Percentiles rank a stretch among this genome's conserved stretches.
Conservation (phyloP, 1,140 invertebrate species). For the Cardiocondyla obscurior region DNA sequence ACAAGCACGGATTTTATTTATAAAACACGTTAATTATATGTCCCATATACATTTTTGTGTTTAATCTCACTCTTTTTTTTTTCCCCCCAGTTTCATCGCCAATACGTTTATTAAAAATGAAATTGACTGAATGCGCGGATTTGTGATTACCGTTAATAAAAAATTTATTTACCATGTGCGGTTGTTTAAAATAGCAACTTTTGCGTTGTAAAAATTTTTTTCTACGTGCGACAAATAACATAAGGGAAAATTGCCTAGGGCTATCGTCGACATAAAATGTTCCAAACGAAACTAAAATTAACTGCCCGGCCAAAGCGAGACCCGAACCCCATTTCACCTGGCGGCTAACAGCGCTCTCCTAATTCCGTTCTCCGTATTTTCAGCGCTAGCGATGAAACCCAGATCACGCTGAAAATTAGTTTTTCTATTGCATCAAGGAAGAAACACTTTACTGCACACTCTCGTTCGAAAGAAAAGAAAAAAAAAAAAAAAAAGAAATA, state of each 20-base stretch:
- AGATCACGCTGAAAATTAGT: conserved; percentile 57
- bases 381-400: conserved; percentile 50
- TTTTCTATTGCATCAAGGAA: conserved; percentile 49
- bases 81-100: background rate
- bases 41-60: background rate
- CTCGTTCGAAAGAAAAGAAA: background rate
- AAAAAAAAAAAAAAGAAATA: background rate
- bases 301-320: conserved; percentile 39
- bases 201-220: conserved; percentile 13
- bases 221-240: background rate
- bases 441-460: conserved; percentile 25
- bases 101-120: too few relatives aligned
- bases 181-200: conserved; percentile 18
- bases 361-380: conserved; percentile 46
- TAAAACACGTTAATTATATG: background rate
- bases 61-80: background rate
- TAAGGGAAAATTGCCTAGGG: conserved; percentile 50
- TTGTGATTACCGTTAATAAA: background rate
- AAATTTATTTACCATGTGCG: background rate
- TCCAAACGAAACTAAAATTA: conserved; percentile 56
- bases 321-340: conserved; percentile 41
- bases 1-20: background rate
- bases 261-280: conserved; percentile 44
- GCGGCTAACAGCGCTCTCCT: conserved; percentile 49
- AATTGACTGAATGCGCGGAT: background rate